These are phyloP conservation scores for Poeciliopsis occidentalis DNA, from an alignment of 2,113 vertebrate species.

Conservation along the genomic window DNA sequence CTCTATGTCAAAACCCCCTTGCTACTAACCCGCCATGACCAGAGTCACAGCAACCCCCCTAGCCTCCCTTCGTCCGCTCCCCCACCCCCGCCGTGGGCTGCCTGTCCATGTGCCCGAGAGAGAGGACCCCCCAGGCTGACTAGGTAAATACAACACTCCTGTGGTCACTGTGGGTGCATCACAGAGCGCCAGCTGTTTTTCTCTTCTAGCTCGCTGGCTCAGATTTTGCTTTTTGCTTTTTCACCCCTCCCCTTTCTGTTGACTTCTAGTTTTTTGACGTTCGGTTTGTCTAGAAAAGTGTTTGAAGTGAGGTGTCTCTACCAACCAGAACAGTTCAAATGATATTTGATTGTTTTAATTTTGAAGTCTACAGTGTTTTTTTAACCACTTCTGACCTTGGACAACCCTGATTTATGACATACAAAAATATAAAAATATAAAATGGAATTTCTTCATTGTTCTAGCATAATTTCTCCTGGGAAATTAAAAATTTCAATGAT, in stretches of 20 bases:
- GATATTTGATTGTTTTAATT: slow-evolving; percentile 21
- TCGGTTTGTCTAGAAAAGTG: slow-evolving; percentile 65
- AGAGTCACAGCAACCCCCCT: slow-evolving; percentile 81
- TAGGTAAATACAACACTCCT: slow-evolving; percentile 87
- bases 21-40: slow-evolving; percentile 82
- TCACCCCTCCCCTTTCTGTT: slow-evolving; percentile 54
- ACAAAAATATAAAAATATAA: background rate
- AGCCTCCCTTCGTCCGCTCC: slow-evolving; percentile 81
- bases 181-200: slow-evolving; percentile 60
- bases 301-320: slow-evolving; percentile 69
- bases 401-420: background rate
- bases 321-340: slow-evolving; percentile 75
- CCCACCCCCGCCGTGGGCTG: slow-evolving; percentile 83
- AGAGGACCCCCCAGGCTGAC: slow-evolving; percentile 88
- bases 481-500: background rate
- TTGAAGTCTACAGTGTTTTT: slow-evolving; percentile 9
- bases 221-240: slow-evolving; percentile 51
- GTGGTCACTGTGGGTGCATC: slow-evolving; percentile 53
- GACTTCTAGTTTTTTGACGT: slow-evolving; percentile 72
- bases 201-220: slow-evolving; percentile 67
- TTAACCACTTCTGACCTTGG: background rate
- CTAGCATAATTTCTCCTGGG: background rate
- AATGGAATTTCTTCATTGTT: background rate
- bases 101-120: slow-evolving; percentile 87
- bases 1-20: slow-evolving; percentile 84